These are phyloP conservation scores for Aphis craccivora DNA, from an alignment of 1,140 invertebrate genomes.

Conservation along the genomic window DNA sequence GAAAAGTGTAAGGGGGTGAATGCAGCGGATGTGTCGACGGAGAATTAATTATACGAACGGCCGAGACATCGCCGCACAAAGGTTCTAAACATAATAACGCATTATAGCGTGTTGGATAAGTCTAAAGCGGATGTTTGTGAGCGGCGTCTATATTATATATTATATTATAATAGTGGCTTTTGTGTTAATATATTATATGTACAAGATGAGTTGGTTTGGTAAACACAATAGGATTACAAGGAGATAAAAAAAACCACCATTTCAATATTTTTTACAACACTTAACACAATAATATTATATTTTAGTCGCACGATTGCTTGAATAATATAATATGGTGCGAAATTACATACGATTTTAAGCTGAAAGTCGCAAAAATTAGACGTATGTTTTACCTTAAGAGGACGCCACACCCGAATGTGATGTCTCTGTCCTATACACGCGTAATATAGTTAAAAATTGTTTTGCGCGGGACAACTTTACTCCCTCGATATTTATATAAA, in stretches of 20 bases:
- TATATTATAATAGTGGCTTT: conserved; percentile 31
- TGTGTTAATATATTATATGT: conserved; percentile 16
- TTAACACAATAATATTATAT: background rate
- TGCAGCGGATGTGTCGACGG: conserved; percentile 15
- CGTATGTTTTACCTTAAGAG: background rate
- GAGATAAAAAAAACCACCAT: background rate
- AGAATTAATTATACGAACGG: conserved; percentile 39
- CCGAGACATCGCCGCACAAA: background rate
- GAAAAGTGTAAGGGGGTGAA: background rate
- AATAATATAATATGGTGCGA: background rate
- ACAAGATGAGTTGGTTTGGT: background rate
- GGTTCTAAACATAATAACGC: conserved; percentile 38
- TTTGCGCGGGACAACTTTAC: no score
- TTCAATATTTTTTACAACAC: background rate
- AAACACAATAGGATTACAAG: background rate
- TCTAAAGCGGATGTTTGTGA: conserved; percentile 14
- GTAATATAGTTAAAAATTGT: no score
- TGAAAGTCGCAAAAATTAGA: background rate
- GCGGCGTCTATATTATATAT: background rate
- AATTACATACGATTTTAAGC: background rate
- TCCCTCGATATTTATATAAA: no score
- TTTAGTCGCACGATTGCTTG: background rate
- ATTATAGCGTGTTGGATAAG: conserved; percentile 17
- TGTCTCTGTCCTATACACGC: no score
- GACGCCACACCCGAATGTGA: no score